Evolutionary conservation across 2,888 invertebrate genomes (phyloP), one percentile per base, ranked within the genome.

Genomic region (Drosophila melanosoma): DNA sequence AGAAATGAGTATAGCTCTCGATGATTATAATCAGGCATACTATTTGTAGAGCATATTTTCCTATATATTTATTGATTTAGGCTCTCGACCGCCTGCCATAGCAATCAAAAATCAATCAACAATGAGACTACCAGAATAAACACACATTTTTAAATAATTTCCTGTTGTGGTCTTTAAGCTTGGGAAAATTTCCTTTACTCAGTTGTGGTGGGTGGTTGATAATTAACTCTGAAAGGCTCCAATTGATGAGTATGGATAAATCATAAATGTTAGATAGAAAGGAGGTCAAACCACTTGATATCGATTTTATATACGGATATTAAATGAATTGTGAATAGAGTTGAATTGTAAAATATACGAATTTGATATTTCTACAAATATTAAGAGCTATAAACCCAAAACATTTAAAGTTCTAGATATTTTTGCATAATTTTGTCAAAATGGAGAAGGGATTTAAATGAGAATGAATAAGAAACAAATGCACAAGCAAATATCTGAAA

Each of bases 91-190:
- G 12, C 26, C 38, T 67, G 29, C 52, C 4, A 20, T 11, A 29
- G 26, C 57, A 51, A 72, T 72, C 57, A 70, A 65, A 85, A 74
- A 73, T 76, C 88, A 89, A 88, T 90, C 67, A 76, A 56, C 69
- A 63, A 67, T 17, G 35, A 56, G 29, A 33, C 45, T 23, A 33
- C 36, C 8, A 32, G 15, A 54, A 53, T 20, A 54, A 56, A 49
- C 48, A 36, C 36, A 59, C 0, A 52, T 74, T 56, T 66, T 66
- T 60, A 35, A 40, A 74, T 40, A 17, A 45, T 10, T 33, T 70
- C 6, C 26, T 40, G 36, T 52, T 12, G 3, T 15, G 57, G 57
- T 26, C 45, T 38, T 59, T 20, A 42, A 59, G 29, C 10, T 35
- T 10, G 8, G 71, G 42, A 69, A 20, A 71, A n/a, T 45, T 53